These are phyloP conservation scores for Oxyruncus cristatus DNA, from an alignment of 2,113 vertebrate genomes.

Conservation along the genomic window DNA sequence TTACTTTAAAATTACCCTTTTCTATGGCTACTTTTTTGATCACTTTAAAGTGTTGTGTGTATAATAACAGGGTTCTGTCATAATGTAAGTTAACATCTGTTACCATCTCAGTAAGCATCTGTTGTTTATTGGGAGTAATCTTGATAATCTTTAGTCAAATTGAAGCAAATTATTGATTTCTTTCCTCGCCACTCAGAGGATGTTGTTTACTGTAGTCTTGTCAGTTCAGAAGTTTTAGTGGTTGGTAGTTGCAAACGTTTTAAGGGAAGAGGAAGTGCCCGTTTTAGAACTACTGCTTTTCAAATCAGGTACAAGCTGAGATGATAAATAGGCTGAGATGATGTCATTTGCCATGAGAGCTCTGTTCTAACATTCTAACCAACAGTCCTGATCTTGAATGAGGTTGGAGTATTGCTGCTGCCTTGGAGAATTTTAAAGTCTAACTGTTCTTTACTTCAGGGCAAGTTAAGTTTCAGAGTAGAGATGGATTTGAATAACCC, in stretches of 20 bases:
- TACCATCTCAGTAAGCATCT: background rate
- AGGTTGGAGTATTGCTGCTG: background rate
- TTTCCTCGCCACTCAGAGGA: background rate
- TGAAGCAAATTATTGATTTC: background rate
- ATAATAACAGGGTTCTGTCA: background rate
- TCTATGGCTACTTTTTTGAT: background rate
- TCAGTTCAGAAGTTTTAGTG: background rate
- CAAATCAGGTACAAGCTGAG: background rate
- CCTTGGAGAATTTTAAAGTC: background rate
- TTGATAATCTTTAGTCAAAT: background rate
- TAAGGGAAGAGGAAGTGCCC: background rate
- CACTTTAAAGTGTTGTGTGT: background rate
- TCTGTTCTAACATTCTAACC: background rate
- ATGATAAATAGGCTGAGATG: background rate
- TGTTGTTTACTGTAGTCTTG: background rate
- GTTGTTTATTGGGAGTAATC: background rate
- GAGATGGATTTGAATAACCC: background rate
- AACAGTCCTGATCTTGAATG: rapidly evolving
- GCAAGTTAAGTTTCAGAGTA: background rate
- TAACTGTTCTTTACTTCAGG: background rate
- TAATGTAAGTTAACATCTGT: background rate
- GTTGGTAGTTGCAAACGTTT: background rate
- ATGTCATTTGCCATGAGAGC: background rate
- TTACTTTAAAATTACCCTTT: background rate
- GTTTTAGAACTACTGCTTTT: background rate